Conservation (phyloP, 2,888 invertebrate genomes). For the Oscheius onirici region DNA sequence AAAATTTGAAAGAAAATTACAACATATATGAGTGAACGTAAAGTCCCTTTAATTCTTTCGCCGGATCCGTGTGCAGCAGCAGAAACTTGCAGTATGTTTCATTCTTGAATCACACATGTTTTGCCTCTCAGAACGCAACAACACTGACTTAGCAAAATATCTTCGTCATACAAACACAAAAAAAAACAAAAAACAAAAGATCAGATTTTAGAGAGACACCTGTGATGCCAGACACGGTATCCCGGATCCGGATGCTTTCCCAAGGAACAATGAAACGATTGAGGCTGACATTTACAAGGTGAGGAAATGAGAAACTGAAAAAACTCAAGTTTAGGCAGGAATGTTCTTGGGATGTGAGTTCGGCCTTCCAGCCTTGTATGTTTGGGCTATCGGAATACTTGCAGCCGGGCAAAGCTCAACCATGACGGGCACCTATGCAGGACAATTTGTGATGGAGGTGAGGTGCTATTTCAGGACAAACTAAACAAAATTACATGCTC, state of each 20-base stretch:
- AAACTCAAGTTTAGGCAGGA: conserved; percentile 57
- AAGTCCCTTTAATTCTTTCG: no score
- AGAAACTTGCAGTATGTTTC: no score
- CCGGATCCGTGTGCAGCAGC: no score
- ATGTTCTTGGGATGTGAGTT: conserved; percentile 75
- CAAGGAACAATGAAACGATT: conserved; percentile 65
- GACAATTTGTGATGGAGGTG: conserved; percentile 71
- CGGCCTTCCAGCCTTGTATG: conserved; percentile 74
- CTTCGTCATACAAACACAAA: no score
- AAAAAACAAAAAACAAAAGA: neutral
- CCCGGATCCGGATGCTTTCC: conserved; percentile 60
- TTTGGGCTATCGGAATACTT: conserved; percentile 76
- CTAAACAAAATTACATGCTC: no score
- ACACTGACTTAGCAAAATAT: no score
- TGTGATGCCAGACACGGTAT: conserved; percentile 53
- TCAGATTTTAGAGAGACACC: conserved; percentile 39
- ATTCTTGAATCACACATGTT: no score
- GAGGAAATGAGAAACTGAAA: neutral
- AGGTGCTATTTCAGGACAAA: neutral
- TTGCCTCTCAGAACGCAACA: no score
- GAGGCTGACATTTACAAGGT: conserved; percentile 69
- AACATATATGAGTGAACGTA: no score
- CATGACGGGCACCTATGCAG: conserved; percentile 76
- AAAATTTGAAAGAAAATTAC: no score
- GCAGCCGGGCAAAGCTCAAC: conserved; percentile 76